Conservation (phyloP, 2,113 vertebrate species). For the Orycteropus afer region DNA sequence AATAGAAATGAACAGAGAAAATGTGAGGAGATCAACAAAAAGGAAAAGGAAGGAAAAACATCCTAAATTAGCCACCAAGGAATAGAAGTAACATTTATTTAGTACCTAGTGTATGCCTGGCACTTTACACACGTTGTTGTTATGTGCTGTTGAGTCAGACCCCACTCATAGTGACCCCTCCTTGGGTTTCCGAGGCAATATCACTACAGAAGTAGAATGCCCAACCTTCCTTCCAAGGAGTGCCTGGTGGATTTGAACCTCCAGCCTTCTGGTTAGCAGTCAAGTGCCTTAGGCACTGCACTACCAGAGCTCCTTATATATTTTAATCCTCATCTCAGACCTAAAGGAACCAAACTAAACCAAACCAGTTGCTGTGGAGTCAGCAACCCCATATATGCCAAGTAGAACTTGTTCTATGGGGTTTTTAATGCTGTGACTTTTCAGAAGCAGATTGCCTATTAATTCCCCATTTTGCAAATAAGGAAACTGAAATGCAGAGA, state of each 20-base stretch:
- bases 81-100: constrained; percentile 7
- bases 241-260: no score
- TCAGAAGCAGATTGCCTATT: neutral
- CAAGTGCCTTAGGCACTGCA: no score
- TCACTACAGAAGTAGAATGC: no score
- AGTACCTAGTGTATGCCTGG: neutral
- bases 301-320: no score
- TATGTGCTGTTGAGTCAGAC: no score
- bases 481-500: constrained; percentile 10
- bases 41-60: neutral
- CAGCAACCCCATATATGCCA: neutral
- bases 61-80: neutral
- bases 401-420: neutral
- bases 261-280: no score
- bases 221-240: no score
- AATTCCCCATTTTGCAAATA: neutral
- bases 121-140: no score
- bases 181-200: no score
- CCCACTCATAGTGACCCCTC: no score
- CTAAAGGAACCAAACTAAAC: neutral
- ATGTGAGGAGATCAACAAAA: neutral
- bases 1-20: neutral
- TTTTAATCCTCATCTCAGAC: neutral
- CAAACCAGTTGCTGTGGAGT: neutral
- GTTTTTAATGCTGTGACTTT: neutral